Evolutionary conservation across 2,113 vertebrate genomes (phyloP).

Genomic region (Rhabdomys dilectus): DNA sequence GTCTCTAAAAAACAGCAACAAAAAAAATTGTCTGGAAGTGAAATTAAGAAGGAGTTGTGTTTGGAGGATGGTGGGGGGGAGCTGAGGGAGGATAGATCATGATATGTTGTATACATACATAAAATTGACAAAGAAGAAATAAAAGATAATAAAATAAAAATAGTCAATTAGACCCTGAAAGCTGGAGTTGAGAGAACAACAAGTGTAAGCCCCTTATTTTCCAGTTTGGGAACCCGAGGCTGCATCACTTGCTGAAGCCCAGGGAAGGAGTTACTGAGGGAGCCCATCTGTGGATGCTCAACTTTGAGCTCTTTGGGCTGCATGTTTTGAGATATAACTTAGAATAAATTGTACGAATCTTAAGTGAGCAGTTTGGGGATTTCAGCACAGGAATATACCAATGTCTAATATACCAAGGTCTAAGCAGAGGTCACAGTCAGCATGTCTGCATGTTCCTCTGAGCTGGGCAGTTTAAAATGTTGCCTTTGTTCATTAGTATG

Average conservation of each 20-base stretch:
- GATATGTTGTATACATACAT: too few species aligned
- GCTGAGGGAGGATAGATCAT: background rate
- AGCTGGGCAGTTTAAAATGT: background rate
- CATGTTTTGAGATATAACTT: background rate
- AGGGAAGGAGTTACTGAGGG: background rate
- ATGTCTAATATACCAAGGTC: background rate
- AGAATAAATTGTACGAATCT: background rate
- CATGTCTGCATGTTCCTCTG: background rate
- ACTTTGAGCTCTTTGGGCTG: background rate
- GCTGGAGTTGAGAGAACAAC: background rate
- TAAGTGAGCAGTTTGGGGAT: conserved; percentile 28
- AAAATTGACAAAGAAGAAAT: background rate
- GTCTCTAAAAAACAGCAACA: background rate
- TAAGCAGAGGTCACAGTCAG: background rate
- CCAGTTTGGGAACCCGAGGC: background rate
- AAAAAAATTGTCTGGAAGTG: background rate
- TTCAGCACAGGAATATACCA: background rate
- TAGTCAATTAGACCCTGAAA: background rate
- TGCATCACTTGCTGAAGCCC: background rate
- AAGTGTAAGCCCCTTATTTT: background rate
- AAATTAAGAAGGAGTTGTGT: background rate
- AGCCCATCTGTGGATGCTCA: background rate
- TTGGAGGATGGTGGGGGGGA: background rate
- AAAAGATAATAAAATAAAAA: background rate
- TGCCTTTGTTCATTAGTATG: background rate